Conservation (phyloP, 1,140 invertebrate genomes). For the Caenorhabditis inopinata region DNA sequence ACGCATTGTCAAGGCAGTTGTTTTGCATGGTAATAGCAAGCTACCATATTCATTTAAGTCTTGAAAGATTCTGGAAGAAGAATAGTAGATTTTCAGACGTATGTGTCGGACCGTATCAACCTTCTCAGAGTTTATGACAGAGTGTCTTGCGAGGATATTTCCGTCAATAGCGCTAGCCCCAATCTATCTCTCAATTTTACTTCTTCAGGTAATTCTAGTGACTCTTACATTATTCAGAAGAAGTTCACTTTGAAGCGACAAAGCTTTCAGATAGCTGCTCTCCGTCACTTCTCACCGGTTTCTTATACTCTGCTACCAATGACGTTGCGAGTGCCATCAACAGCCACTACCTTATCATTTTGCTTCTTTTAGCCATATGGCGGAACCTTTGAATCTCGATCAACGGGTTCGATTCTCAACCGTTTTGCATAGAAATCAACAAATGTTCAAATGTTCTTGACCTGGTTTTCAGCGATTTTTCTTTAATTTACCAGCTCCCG, state of each 20-base stretch:
- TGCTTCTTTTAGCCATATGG: not conserved
- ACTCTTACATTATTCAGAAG: not conserved
- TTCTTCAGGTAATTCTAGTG: not conserved
- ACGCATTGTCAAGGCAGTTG: not conserved
- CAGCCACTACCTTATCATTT: not conserved
- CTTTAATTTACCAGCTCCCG: too few species aligned
- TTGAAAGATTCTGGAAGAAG: too few species aligned
- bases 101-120: not conserved
- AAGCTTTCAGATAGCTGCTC: conserved; percentile 25
- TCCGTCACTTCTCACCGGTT: conserved; percentile 16
- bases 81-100: too few species aligned
- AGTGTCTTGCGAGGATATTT: not conserved
- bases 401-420: not conserved
- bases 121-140: not conserved
- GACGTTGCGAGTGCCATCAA: not conserved
- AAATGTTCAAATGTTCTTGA: too few species aligned
- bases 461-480: too few species aligned
- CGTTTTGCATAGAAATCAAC: too few species aligned
- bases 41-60: too few species aligned
- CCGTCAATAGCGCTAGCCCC: not conserved
- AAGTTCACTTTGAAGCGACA: too few species aligned
- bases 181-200: not conserved
- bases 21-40: conserved; percentile 28
- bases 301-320: conserved; percentile 12
- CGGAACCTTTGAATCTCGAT: not conserved